Conservation (phyloP, 2,797 vertebrate species). For the Chromis chromis region DNA sequence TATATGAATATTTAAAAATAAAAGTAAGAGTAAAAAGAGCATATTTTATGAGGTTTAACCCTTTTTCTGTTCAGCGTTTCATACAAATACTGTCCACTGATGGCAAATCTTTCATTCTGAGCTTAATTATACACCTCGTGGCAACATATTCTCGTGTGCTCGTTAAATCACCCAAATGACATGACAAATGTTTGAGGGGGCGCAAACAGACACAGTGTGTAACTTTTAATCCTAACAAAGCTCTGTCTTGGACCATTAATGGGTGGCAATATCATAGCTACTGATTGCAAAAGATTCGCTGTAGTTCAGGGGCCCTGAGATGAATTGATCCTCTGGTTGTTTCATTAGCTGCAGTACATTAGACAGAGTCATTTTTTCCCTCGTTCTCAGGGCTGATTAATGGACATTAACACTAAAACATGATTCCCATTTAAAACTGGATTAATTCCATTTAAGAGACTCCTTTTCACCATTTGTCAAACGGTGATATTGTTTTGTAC, state of each 20-base stretch:
- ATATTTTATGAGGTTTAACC: neutral
- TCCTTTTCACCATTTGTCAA: slow-evolving; percentile 18
- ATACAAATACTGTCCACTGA: neutral
- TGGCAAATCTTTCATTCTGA: slow-evolving; percentile 5
- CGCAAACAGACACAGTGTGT: slow-evolving; percentile 32
- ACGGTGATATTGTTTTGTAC: neutral
- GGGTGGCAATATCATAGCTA: slow-evolving; percentile 10
- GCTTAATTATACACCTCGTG: neutral
- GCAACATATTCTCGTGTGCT: slow-evolving; percentile 5
- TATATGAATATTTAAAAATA: neutral
- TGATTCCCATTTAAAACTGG: slow-evolving; percentile 30
- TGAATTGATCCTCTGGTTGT: slow-evolving; percentile 51
- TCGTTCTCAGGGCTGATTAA: slow-evolving; percentile 57
- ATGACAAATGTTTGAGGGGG: slow-evolving; percentile 26
- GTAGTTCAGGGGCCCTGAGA: slow-evolving; percentile 26
- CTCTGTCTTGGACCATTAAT: slow-evolving; percentile 33
- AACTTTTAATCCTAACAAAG: slow-evolving; percentile 61
- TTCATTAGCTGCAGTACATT: slow-evolving; percentile 70
- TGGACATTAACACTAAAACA: slow-evolving; percentile 38
- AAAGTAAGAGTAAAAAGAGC: neutral
- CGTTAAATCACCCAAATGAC: slow-evolving; percentile 17
- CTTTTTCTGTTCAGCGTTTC: neutral
- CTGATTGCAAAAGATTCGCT: slow-evolving; percentile 36
- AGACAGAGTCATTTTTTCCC: slow-evolving; percentile 34
- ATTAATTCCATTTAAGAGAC: slow-evolving; percentile 23